Evolutionary conservation across 2,797 vertebrate genomes (phyloP).

Genomic region (Phylloscopus collybita): DNA sequence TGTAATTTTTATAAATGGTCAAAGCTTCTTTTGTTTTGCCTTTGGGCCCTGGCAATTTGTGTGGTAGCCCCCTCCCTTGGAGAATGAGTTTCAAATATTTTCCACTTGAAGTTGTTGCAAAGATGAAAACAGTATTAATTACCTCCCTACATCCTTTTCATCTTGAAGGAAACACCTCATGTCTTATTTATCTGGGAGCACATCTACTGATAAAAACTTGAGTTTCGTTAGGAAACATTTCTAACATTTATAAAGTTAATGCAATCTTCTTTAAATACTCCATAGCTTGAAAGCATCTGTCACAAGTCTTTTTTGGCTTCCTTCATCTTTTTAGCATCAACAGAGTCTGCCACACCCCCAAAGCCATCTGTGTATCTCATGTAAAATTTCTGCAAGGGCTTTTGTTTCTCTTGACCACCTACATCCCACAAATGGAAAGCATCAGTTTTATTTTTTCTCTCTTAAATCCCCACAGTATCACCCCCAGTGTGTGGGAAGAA

Average conservation of each 20-base stretch:
- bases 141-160: not conserved
- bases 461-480: slow-evolving; percentile 85
- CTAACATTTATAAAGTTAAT: slow-evolving; percentile 66
- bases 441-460: slow-evolving; percentile 80
- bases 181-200: slow-evolving; percentile 1
- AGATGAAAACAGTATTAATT: not conserved
- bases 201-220: not conserved
- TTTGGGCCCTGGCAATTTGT: not conserved
- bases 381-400: slow-evolving; percentile 91
- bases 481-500: slow-evolving; percentile 87
- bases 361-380: slow-evolving; percentile 90
- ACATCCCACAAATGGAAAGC: slow-evolving; percentile 92
- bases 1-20: not conserved
- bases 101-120: not conserved
- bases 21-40: not conserved
- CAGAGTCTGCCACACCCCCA: slow-evolving; percentile 93
- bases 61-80: not conserved
- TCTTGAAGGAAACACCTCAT: not conserved
- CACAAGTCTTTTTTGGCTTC: slow-evolving; percentile 88
- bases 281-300: slow-evolving; percentile 61
- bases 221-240: slow-evolving; percentile 33
- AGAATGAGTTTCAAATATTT: not conserved
- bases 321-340: slow-evolving; percentile 90
- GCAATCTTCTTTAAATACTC: slow-evolving; percentile 72
- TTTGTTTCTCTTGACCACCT: slow-evolving; percentile 92